A percentile compares a stretch with the other conserved stretches of the same genome.
These are phyloP conservation scores for Blastobasis lacticolella DNA, from an alignment of 2,888 invertebrate species.

Conservation along the genomic window DNA sequence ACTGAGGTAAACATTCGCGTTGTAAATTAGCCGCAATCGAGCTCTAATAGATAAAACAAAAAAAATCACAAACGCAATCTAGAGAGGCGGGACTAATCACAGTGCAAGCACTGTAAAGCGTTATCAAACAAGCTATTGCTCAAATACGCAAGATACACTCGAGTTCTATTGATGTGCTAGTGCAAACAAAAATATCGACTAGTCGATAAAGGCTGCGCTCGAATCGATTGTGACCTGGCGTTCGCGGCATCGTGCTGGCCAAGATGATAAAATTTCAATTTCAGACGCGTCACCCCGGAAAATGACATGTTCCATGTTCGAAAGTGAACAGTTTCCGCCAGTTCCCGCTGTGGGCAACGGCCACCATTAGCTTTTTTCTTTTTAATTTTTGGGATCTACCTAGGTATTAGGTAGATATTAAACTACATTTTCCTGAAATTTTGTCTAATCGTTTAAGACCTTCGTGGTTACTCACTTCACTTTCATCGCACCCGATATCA, in stretches of 20 bases:
- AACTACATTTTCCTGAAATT: too few species aligned
- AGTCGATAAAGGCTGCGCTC: slow-evolving; percentile 51
- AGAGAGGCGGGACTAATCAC: slow-evolving; percentile 51
- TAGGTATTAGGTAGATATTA: too few species aligned
- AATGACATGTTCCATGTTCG: slow-evolving; percentile 14
- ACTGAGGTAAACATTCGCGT: slow-evolving; percentile 15
- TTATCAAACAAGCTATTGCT: slow-evolving; percentile 68
- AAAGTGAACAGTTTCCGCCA: slow-evolving; percentile 1
- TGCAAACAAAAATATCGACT: slow-evolving; percentile 66
- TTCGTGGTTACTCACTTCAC: too few species aligned
- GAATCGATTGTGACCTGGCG: slow-evolving; percentile 62
- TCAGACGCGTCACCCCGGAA: slow-evolving; percentile 28
- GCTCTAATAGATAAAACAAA: slow-evolving; percentile 43
- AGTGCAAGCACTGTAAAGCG: slow-evolving; percentile 53
- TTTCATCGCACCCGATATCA: too few species aligned
- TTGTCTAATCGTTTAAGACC: too few species aligned
- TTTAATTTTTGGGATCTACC: too few species aligned
- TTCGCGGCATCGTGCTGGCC: slow-evolving; percentile 44
- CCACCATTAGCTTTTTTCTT: too few species aligned
- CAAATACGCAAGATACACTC: slow-evolving; percentile 67
- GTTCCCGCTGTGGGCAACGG: too few species aligned
- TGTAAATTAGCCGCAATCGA: slow-evolving; percentile 28
- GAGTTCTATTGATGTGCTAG: slow-evolving; percentile 59
- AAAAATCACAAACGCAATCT: slow-evolving; percentile 46
- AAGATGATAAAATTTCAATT: slow-evolving; percentile 32